Evolutionary conservation across 2,797 vertebrate species (phyloP), one percentile per base, ranked within the genome.

Genomic region (Syngnathus rostellatus): DNA sequence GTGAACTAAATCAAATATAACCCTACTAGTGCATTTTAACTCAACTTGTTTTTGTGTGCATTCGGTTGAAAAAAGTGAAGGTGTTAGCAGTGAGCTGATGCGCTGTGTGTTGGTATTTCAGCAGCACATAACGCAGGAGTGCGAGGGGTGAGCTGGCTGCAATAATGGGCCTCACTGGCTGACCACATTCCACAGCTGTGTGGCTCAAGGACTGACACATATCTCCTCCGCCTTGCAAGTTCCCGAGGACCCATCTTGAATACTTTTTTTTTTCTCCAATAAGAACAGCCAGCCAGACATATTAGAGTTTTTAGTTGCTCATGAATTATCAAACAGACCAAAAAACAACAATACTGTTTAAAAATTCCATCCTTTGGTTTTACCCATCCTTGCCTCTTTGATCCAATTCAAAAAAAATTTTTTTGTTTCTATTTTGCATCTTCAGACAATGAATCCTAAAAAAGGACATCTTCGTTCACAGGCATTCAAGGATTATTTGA

Each of bases 111-210:
- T 43, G 21, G 11, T 45, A 62, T 45, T 45, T 40, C n/a, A 16
- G 41, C 21, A 45, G 2, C 60, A 16, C 14, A 16, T 62, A 43
- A 65, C 89, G 68, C 55, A 0, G 55, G 78, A 70, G 82, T 89
- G 89, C 11, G 67, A 87, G 68, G 74, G 75, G 66, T 77, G 62
- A 74, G 73, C 71, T 65, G 41, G 67, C 6, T 23, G 72, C 60
- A 74, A 79, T 90, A 91, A 92, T 89, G 70, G 82, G 72, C 78
- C 55, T 81, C 83, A 83, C 75, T 68, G 65, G 75, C 81, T 65
- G 70, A 77, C 82, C 76, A 89, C 86, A 90, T 91, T 90, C 89
- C 88, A 82, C 87, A 89, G 73, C 77, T 81, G 78, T 77, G 74
- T 79, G 73, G 64, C 69, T 82, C 80, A 78, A 74, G 82, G 80